Evolutionary conservation across 2,797 vertebrate species (phyloP), one percentile per base, ranked within the genome.

Genomic region (Arvicola amphibius): DNA sequence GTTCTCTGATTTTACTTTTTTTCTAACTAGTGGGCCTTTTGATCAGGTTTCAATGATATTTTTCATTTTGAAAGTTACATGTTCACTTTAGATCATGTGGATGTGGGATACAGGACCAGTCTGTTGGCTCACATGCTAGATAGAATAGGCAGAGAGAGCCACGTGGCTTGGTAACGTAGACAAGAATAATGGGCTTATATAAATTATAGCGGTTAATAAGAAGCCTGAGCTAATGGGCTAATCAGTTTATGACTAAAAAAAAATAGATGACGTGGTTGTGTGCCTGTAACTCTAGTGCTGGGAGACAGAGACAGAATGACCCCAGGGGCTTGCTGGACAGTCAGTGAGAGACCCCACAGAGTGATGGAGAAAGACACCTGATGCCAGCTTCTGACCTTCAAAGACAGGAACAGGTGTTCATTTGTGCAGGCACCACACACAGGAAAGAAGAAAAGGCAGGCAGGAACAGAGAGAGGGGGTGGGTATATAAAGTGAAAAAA

Each of bases 11-110:
- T 65, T 90, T 85, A 51, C 56, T 81, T 96, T 94, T 78, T 83
- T 81, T 76, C 83, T 86, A 25, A 81, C 76, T 92, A 80, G 77
- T 81, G 73, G 43, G 73, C 51, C 77, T 79, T 94, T 96, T 84
- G 73, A 83, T 96, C 79, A 77, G 80, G 56, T 83, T 95, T 96
- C 92, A 34, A 4, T 83, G 80, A 65, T 87, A 48, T 23, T 78
- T 92, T 29, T 93, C 88, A 92, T 96, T 63, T 81, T 90, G 74
- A 95, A 89, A 95, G 53, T 85, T 78, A 88, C 8, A 80, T 48
- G 34, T 25, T 85, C 29, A 67, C 80, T 69, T 85, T 79, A 94
- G 43, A 80, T 69, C 37, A 4, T 69, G 27, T 95, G 65, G 32
- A 65, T 83, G 59, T 9, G 51, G 65, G 40, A 71, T 83, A 76